Base-by-base conservation (phyloP, 2,888 invertebrate species). In the Odontomyia ornata region DNA sequence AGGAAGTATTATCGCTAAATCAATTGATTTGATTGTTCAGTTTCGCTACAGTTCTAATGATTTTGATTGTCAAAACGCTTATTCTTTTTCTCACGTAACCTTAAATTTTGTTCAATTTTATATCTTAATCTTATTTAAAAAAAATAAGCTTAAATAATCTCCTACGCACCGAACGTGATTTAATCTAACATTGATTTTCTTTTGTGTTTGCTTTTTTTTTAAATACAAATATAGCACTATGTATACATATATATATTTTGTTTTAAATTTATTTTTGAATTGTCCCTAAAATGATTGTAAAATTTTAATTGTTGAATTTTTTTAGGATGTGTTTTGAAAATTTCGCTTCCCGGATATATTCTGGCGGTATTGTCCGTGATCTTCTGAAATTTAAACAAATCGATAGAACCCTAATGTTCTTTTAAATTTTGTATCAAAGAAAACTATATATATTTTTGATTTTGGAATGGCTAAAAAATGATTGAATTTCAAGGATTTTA, bases 61-160 rank as follows among this genome's bases (percentile, higher is more conserved):
- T 81, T 82, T 83, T 87, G 86, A 87, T 87, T 87, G 86, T 87
- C 86, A 85, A 87, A 85, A 87, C 86, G 86, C 86, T 84, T 83
- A 83, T 83, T 86, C 84, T 86, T 43, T n/a, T 77, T 21, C 30
- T 73, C 73, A 73, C 73, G 30, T 73, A 73, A 57, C 73, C 57
- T 73, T 72, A 64, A 28, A 64, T 64, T 28, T 64, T 64, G 27
- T 64, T 64, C n/a, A 3, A n/a, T 64, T n/a, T n/a, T n/a, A 9
- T 28, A 30, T 60, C 5, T 25, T 21, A n/a, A 9, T 5, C 25
- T 23, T 60, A 36, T 52, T 52, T 15, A 15, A 52, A 52, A 52
- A 52, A 52, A 52, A 9, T 9, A 52, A 18, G 4, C 15, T n/a
- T 9, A 52, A 52, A 9, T n/a, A 52, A 52, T 52, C 18, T 52